Base-by-base conservation (phyloP, 2,113 vertebrate species). In the Cyprinodon tularosa region DNA sequence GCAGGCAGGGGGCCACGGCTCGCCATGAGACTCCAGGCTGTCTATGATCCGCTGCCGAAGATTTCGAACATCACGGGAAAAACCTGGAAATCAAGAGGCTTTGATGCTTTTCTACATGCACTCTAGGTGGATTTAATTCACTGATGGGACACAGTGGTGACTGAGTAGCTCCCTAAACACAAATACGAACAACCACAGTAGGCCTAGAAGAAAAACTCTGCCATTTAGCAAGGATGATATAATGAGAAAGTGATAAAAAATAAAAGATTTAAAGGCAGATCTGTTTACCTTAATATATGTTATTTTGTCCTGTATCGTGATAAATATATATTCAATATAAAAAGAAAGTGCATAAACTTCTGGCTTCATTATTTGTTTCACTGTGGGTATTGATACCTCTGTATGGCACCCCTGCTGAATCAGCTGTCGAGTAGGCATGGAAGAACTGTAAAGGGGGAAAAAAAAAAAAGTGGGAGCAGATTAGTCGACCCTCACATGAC, bases 1-100 rank as follows among this genome's bases (percentile, higher is more conserved):
- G 71, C 96, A 97, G 72, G 95, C 92, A 0, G 95, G 91, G 0
- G 97, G 96, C 95, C 95, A 96, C 3, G 88, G 88, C 0, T 93
- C 93, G 45, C 36, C 68, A 9, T 96, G 95, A 44, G 82, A 88
- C 89, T 97, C 96, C 6, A 98, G 83, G 12, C 79, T 86, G 22
- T 95, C 90, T 20, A 98, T 95, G 85, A 98, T 94, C 47, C 22
- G 84, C 12, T 92, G 93, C 9, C 96, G 94, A 50, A 97, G 92
- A 0, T 65, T 78, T 66, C 69, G 72, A 0, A 95, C 62, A 8
- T 92, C 80, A 13, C 76, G 89, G 20, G 68, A 14, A 29, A 80
- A 80, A n/a, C 5, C 91, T 93, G 77, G 50, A 42, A 73, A 66
- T 72, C 47, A 74, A 61, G 42, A 65, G 7, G 5, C 11, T 1